Percentiles rank a stretch among this genome's conserved stretches.
phyloP scores from a whole-genome alignment of 2,888 invertebrate genomes.

The Boloria selene region DNA sequence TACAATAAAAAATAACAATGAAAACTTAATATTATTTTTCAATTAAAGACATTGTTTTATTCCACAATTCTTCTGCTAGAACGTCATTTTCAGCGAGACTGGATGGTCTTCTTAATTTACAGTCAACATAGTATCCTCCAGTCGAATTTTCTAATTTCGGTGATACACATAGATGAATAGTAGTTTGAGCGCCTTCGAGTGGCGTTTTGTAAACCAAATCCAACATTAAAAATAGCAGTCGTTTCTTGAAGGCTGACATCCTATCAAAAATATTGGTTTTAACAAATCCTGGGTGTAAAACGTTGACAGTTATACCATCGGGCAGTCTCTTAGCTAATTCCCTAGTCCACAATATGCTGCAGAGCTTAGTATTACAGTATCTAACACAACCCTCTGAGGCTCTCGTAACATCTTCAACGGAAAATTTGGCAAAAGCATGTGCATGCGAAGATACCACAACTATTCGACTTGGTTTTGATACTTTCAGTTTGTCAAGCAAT shows the following conservation, averaged over 20 bases:
- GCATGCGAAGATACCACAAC: conserved; percentile 68
- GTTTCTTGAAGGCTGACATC: conserved; percentile 66
- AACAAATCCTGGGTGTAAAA: conserved; percentile 91
- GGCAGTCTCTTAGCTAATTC: conserved; percentile 65
- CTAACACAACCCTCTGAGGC: conserved; percentile 44
- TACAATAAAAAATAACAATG: too few relatives aligned
- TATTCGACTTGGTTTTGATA: conserved; percentile 69
- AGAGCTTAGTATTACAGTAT: conserved; percentile 70
- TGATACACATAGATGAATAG: conserved; percentile 87
- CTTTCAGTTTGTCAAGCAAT: conserved; percentile 72
- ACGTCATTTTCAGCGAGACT: conserved; percentile 83
- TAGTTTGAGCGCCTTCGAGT: conserved; percentile 90
- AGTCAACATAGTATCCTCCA: conserved; percentile 91
- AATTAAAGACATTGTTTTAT: conserved; percentile 54
- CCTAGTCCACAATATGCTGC: conserved; percentile 65
- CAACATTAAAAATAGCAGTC: conserved; percentile 77
- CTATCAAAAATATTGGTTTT: conserved; percentile 89
- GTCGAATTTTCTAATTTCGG: conserved; percentile 85
- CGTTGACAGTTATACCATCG: conserved; percentile 87
- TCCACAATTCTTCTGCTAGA: conserved; percentile 90
- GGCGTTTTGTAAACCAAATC: conserved; percentile 86
- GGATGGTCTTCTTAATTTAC: conserved; percentile 81
- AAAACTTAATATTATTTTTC: too few relatives aligned
- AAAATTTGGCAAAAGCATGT: conserved; percentile 74
- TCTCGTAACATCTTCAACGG: conserved; percentile 52